phyloP scores from a whole-genome alignment of 1,140 invertebrate genomes.

The Drosophila watanabei region DNA sequence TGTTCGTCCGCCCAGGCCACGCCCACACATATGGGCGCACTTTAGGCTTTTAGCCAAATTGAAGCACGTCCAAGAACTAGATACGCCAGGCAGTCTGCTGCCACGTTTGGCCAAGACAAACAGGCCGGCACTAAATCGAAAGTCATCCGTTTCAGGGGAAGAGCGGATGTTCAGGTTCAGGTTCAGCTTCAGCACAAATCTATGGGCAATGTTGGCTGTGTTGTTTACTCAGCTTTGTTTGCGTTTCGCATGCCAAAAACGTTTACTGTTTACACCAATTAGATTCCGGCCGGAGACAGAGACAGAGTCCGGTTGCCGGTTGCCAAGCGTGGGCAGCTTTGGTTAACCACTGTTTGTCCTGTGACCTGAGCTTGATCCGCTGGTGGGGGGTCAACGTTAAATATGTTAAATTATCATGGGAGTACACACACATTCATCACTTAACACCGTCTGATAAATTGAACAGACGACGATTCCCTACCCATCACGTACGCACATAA shows the following conservation, averaged over 20 bases:
- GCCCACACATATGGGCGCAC: slow-evolving; percentile 20
- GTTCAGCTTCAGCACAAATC: slow-evolving; percentile 16
- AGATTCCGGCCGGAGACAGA: slow-evolving; percentile 48
- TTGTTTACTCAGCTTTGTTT: slow-evolving; percentile 40
- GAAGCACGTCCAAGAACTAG: slow-evolving; percentile 36
- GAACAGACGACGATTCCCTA: neutral
- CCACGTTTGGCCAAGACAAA: slow-evolving; percentile 20
- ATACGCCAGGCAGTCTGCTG: slow-evolving; percentile 35
- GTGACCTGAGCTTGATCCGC: too few species aligned
- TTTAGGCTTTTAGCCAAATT: slow-evolving; percentile 65
- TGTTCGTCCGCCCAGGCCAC: slow-evolving; percentile 10
- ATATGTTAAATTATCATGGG: slow-evolving; percentile 1
- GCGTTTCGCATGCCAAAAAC: slow-evolving; percentile 50
- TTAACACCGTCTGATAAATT: slow-evolving; percentile 5
- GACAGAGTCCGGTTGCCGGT: slow-evolving; percentile 3
- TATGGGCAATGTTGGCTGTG: slow-evolving; percentile 5
- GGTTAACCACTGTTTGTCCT: slow-evolving; percentile 19
- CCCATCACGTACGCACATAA: slow-evolving; percentile 20
- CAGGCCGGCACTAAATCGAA: slow-evolving; percentile 30
- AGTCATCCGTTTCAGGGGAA: slow-evolving; percentile 38
- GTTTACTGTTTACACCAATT: slow-evolving; percentile 78
- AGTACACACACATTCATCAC: neutral
- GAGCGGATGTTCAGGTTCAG: slow-evolving; percentile 19
- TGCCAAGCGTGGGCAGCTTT: neutral
- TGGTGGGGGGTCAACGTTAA: neutral